Conservation (phyloP, 2,888 invertebrate species). For the Esperia sulphurella region DNA sequence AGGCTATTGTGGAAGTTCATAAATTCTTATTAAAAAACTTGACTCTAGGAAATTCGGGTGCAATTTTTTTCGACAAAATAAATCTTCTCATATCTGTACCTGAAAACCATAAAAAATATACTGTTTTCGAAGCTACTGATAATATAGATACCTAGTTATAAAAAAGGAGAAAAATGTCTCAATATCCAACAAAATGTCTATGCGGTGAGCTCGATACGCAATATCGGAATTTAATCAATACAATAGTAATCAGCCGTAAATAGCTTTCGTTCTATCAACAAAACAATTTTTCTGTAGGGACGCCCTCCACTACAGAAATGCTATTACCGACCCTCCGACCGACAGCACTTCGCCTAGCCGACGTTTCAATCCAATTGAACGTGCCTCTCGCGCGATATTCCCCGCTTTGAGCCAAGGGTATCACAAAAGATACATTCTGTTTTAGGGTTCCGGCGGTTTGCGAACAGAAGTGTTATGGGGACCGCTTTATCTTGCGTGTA, state of each 20-base stretch:
- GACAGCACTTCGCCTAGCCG: constrained; percentile 42
- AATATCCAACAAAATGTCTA: constrained; percentile 5
- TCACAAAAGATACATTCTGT: constrained; percentile 45
- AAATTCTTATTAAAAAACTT: constrained; percentile 3
- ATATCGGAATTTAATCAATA: constrained; percentile 47
- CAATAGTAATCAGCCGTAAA: constrained; percentile 59
- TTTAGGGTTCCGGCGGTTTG: constrained; percentile 28
- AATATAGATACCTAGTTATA: not conserved
- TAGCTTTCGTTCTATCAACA: constrained; percentile 48
- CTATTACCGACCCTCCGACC: constrained; percentile 59
- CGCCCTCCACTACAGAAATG: constrained; percentile 47
- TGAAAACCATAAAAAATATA: no score
- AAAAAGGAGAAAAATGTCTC: not conserved
- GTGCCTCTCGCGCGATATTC: constrained; percentile 43
- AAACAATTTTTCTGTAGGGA: constrained; percentile 58
- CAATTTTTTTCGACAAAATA: not conserved
- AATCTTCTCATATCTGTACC: no score
- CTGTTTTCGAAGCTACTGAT: not conserved
- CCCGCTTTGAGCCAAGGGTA: constrained; percentile 38
- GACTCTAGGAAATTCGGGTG: not conserved
- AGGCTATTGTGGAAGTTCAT: constrained; percentile 20
- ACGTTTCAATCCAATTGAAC: constrained; percentile 65
- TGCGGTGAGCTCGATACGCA: constrained; percentile 7
- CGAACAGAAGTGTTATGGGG: not conserved
- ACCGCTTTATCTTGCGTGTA: not conserved